These are phyloP conservation scores for Chironomus striatipennis DNA, from an alignment of 1,140 invertebrate species.

Conservation along the genomic window DNA sequence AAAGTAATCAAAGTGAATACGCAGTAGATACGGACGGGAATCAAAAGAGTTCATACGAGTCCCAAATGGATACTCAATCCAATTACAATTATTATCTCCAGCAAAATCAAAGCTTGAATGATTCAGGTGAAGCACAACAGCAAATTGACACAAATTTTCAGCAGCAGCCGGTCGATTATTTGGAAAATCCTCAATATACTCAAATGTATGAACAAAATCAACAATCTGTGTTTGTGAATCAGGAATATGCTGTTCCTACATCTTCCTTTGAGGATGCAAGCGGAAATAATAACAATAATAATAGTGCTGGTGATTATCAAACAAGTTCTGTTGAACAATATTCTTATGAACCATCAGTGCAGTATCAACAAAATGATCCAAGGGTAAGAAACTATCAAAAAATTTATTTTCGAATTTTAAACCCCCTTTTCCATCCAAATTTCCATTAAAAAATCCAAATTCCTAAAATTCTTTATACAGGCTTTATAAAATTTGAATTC, in stretches of 20 bases:
- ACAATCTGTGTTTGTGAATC: neutral
- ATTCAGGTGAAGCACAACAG: neutral
- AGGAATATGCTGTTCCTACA: neutral
- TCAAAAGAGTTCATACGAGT: neutral
- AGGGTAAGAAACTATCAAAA: too few species aligned
- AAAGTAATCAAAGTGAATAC: conserved; percentile 15
- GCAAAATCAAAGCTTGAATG: neutral
- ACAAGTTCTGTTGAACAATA: neutral
- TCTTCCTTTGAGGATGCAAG: too few species aligned
- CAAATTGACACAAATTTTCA: neutral
- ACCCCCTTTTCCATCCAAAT: too few species aligned
- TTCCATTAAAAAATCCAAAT: too few species aligned
- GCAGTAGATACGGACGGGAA: neutral
- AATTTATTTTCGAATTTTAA: too few species aligned
- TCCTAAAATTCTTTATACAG: too few species aligned
- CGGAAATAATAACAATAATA: too few species aligned
- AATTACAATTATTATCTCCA: neutral
- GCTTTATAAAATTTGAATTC: too few species aligned
- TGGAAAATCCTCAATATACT: neutral
- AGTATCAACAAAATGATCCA: neutral
- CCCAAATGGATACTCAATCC: neutral
- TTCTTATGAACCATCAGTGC: neutral
- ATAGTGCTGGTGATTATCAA: neutral
- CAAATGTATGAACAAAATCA: neutral
- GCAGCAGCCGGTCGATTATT: neutral